Evolutionary conservation across 2,888 invertebrate species (phyloP).

Genomic region (Napeogenes sylphis): DNA sequence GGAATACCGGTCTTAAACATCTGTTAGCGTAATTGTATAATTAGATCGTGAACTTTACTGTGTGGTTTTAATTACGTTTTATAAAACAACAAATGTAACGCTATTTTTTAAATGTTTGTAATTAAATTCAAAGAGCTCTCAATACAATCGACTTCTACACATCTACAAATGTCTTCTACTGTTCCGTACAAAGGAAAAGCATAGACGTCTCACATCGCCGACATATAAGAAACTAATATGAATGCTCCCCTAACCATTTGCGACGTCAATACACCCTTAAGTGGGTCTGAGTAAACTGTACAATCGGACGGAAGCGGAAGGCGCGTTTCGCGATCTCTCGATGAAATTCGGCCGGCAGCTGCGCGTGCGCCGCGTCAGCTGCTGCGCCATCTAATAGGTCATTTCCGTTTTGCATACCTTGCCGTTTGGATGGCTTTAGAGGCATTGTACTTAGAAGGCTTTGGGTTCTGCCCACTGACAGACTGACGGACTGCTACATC

Average conservation of each 20-base stretch:
- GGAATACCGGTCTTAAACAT: constrained; percentile 15
- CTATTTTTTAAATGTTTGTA: not conserved
- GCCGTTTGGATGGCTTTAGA: constrained; percentile 37
- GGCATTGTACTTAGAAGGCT: constrained; percentile 25
- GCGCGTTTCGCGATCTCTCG: constrained; percentile 75
- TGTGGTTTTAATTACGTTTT: not conserved
- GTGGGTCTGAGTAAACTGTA: constrained; percentile 42
- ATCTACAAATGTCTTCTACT: too few relatives aligned
- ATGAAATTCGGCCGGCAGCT: constrained; percentile 73
- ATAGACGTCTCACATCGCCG: not conserved
- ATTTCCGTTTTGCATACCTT: constrained; percentile 62
- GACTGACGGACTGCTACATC: too few relatives aligned
- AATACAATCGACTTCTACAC: too few relatives aligned
- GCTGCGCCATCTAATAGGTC: constrained; percentile 70
- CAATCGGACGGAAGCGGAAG: constrained; percentile 76
- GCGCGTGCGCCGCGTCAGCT: constrained; percentile 52
- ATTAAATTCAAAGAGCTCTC: not conserved
- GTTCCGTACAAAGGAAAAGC: too few relatives aligned
- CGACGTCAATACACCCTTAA: constrained; percentile 56
- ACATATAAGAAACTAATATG: constrained; percentile 5
- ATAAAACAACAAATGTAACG: not conserved
- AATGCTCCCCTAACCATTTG: constrained; percentile 24
- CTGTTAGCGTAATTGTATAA: constrained; percentile 3
- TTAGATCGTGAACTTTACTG: not conserved
- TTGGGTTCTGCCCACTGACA: constrained; percentile 4